Evolutionary conservation across 2,113 vertebrate genomes (phyloP).

Genomic region (Charadrius vociferus): DNA sequence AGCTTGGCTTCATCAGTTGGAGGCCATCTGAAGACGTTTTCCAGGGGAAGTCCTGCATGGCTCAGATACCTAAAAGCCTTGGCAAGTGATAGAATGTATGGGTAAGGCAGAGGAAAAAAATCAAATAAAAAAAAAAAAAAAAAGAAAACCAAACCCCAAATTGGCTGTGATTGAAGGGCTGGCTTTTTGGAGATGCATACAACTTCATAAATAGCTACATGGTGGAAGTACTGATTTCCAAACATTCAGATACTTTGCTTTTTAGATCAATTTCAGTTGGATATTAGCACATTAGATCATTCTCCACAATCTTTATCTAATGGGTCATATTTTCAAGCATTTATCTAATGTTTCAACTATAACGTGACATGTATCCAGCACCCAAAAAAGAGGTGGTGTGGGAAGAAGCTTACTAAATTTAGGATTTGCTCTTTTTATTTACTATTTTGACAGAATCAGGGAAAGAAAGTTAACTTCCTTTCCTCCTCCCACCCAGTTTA

Average conservation of each 20-base stretch:
- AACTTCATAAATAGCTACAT: neutral
- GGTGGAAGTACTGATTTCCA: neutral
- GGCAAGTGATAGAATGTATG: neutral
- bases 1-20: neutral
- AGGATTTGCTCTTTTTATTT: conserved; percentile 54
- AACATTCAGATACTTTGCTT: neutral
- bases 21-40: neutral
- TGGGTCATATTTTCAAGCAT: neutral
- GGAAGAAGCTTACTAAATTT: neutral
- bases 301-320: neutral
- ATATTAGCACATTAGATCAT: neutral
- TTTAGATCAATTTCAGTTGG: conserved; percentile 28
- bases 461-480: conserved; percentile 55
- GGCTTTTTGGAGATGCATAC: neutral
- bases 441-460: conserved; percentile 60
- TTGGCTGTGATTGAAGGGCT: neutral
- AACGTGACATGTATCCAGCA: neutral
- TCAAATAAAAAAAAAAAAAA: neutral
- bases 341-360: neutral
- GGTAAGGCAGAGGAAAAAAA: neutral
- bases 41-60: neutral
- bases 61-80: neutral
- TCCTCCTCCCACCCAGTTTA: conserved; percentile 40
- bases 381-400: neutral
- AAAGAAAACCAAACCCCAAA: too few species aligned